A percentile compares a stretch with the other conserved stretches of the same genome.
Evolutionary conservation across 2,888 invertebrate species (phyloP).

Genomic region (Dyspetes luteomarginatus): DNA sequence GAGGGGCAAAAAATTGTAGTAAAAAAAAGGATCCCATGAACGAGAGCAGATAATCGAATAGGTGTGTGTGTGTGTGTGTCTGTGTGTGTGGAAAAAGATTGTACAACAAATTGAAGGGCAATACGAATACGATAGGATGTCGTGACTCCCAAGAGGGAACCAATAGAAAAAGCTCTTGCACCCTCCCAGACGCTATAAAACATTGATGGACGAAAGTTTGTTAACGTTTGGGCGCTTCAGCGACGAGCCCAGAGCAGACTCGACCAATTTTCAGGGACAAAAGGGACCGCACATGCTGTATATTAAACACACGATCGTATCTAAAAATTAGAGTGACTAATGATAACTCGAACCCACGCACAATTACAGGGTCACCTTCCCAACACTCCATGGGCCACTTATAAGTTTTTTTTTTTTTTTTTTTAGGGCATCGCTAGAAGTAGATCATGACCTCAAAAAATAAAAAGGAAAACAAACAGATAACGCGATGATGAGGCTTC

Average conservation of each 20-base stretch:
- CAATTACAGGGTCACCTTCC: constrained; percentile 68
- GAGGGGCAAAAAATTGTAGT: background rate
- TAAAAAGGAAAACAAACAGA: constrained; percentile 36
- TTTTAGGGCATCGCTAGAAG: constrained; percentile 63
- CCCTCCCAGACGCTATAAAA: constrained; percentile 20
- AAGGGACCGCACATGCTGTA: constrained; percentile 17
- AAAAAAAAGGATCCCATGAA: background rate
- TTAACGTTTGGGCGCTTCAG: constrained; percentile 33
- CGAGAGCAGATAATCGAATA: background rate
- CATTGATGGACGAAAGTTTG: constrained; percentile 41
- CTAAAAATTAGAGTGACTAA: too few relatives aligned
- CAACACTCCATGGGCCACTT: constrained; percentile 67
- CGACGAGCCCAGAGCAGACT: background rate
- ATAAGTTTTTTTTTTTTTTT: too few relatives aligned
- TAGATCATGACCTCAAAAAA: constrained; percentile 74
- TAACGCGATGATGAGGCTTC: constrained; percentile 3
- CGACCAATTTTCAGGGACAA: constrained; percentile 1
- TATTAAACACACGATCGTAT: too few relatives aligned
- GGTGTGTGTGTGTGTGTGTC: too few relatives aligned
- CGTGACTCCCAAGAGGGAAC: background rate
- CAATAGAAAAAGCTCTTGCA: background rate
- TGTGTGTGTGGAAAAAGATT: too few relatives aligned
- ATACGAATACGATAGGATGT: constrained; percentile 1
- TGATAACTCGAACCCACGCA: constrained; percentile 35
- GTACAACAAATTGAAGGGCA: background rate